Percentiles rank a stretch among this genome's conserved stretches.
phyloP scores from a whole-genome alignment of 2,888 invertebrate species.

The Amphipyra berbera region DNA sequence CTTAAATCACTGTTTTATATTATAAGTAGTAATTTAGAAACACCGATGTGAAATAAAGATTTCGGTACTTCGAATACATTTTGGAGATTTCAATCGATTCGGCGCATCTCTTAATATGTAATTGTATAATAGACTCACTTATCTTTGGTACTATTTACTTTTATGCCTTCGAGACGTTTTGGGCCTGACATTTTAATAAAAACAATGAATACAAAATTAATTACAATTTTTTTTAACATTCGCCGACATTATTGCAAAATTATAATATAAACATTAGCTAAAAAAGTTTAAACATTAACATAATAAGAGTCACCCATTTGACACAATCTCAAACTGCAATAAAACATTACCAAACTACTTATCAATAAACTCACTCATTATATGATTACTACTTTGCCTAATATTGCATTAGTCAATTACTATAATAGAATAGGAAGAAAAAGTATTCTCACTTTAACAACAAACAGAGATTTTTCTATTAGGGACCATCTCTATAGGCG shows the following conservation, averaged over 20 bases:
- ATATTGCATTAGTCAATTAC: slow-evolving; percentile 30
- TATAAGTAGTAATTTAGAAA: too few species aligned
- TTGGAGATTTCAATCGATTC: slow-evolving; percentile 15
- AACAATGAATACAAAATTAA: slow-evolving; percentile 9
- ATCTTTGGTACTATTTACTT: slow-evolving; percentile 54
- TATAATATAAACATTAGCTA: slow-evolving; percentile 17
- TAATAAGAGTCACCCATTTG: slow-evolving; percentile 2
- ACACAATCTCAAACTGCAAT: slow-evolving; percentile 19
- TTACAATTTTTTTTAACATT: slow-evolving; percentile 4
- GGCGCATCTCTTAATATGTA: slow-evolving; percentile 3
- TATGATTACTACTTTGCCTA: slow-evolving; percentile 16
- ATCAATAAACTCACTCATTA: slow-evolving; percentile 35
- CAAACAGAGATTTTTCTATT: neutral
- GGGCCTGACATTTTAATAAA: slow-evolving; percentile 13
- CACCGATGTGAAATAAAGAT: too few species aligned
- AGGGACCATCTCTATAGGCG: too few species aligned
- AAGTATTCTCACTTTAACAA: slow-evolving; percentile 20
- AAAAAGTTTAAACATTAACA: slow-evolving; percentile 11
- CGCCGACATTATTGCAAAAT: slow-evolving; percentile 2
- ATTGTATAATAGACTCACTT: slow-evolving; percentile 38
- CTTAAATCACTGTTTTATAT: neutral
- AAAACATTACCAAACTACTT: slow-evolving; percentile 22
- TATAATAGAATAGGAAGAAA: slow-evolving; percentile 2
- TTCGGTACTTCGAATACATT: neutral
- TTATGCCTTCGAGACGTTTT: slow-evolving; percentile 33